Percentiles rank a stretch among this genome's conserved stretches.
Evolutionary conservation across 2,888 invertebrate genomes (phyloP).

Genomic region (Yponomeuta plumbellus): DNA sequence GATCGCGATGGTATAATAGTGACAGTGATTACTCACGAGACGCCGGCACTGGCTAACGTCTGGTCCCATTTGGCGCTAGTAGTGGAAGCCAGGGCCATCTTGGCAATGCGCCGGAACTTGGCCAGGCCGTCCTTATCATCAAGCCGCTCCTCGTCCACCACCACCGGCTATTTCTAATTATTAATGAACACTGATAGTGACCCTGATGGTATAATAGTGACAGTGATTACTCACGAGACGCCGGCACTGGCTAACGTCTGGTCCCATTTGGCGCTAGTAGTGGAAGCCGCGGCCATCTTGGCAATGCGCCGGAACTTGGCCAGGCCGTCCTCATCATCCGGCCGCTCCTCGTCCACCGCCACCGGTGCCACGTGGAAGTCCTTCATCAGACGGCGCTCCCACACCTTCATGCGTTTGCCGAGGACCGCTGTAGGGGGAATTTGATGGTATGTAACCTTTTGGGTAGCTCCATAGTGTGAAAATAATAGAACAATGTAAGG

Average conservation of each 20-base stretch:
- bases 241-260: conserved; percentile 80
- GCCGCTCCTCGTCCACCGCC: conserved; percentile 73
- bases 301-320: conserved; percentile 85
- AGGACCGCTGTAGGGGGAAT: conserved; percentile 73
- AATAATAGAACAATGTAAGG: no score
- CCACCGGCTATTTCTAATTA: neutral
- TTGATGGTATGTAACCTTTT: neutral
- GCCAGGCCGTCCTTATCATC: no score
- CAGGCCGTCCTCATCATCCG: conserved; percentile 75
- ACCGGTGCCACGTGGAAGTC: conserved; percentile 91
- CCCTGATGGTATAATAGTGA: no score
- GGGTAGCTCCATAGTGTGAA: no score
- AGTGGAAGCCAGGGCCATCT: neutral
- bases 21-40: neutral
- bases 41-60: neutral
- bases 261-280: conserved; percentile 84
- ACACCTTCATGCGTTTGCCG: conserved; percentile 86
- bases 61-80: neutral
- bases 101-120: neutral
- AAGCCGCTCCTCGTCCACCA: neutral
- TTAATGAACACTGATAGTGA: no score
- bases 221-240: conserved; percentile 61
- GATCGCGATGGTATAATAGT: no score
- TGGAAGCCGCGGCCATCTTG: conserved; percentile 81
- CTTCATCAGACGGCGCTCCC: conserved; percentile 92